A percentile compares a stretch with the other conserved stretches of the same genome.
phyloP scores from a whole-genome alignment of 2,113 vertebrate species.

The Diphyllodes magnificus region DNA sequence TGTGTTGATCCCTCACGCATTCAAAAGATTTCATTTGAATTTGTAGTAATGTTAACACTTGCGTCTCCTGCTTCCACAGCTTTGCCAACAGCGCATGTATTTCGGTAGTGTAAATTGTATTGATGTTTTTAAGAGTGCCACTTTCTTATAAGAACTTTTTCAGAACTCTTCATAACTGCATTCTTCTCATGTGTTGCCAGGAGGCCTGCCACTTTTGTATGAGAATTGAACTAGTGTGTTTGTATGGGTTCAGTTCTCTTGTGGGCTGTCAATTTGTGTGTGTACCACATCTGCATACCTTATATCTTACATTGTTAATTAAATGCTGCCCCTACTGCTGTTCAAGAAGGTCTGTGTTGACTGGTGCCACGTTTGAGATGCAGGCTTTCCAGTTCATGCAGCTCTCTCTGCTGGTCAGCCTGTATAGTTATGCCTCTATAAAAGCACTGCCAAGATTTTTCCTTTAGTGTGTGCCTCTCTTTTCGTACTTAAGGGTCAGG shows the following conservation, averaged over 20 bases:
- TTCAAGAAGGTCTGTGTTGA: not conserved
- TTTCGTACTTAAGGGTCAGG: not conserved
- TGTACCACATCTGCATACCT: not conserved
- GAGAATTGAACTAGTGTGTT: not conserved
- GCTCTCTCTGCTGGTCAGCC: not conserved
- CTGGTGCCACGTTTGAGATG: not conserved
- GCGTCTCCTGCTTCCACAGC: accelerated
- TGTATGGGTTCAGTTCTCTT: not conserved
- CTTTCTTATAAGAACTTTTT: not conserved
- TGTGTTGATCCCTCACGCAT: accelerated
- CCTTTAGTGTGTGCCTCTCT: not conserved
- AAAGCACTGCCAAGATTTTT: not conserved
- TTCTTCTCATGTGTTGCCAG: not conserved
- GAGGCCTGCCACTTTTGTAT: not conserved
- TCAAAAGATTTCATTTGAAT: not conserved
- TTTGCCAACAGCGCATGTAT: not conserved
- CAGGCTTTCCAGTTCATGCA: not conserved
- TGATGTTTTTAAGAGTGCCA: not conserved
- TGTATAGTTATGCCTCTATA: not conserved
- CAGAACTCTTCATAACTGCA: not conserved
- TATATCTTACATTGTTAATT: not conserved
- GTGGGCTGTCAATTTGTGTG: not conserved
- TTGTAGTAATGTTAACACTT: not conserved
- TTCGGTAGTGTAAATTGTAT: not conserved
- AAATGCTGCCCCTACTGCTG: not conserved